Base-by-base conservation (phyloP, 2,888 invertebrate genomes). In the Acronicta psi region DNA sequence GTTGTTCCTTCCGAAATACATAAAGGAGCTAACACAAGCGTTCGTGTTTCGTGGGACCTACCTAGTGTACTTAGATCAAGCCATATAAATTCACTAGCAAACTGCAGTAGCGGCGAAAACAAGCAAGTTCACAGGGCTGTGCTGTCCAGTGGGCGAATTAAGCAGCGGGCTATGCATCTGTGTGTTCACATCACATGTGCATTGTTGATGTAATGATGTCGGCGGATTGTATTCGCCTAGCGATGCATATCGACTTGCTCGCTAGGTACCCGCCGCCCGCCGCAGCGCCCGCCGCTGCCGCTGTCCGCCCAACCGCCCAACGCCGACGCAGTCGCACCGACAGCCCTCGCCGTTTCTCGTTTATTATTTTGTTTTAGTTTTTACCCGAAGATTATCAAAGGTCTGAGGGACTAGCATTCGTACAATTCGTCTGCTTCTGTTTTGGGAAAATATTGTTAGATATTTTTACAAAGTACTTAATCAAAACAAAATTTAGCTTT, bases 201-300 rank as follows among this genome's bases (percentile, higher is more conserved):
- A 79, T 80, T 82, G 83, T 82, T 78, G 80, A 80, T 80, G 79
- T 81, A 79, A 80, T 77, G 75, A 75, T 72, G 80, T 72, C 69
- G 73, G 74, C 73, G 67, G 79, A 84, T 84, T 81, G 83, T 82
- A 78, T 72, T 55, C 70, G 73, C 57, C 63, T 76, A 74, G 79
- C 77, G 80, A 81, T 86, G 85, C 84, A 84, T 81, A 81, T 80
- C 80, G 82, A 79, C 67, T 67, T 50, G 71, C 41, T 41, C 36
- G 42, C 45, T 37, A 51, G n/a, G n/a, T n/a, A n/a, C 42, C 55
- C 47, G 10, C 25, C 9, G 8, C n/a, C 25, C 11, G 43, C 36
- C 23, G 52, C 46, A n/a, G n/a, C n/a, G n/a, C 42, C 55, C 47
- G 10, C 25, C 9, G 8, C 25, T 6, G 43, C 36, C 23, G 52